These are phyloP conservation scores for Eupithecia insigniata DNA, from an alignment of 2,888 invertebrate genomes.

Conservation along the genomic window DNA sequence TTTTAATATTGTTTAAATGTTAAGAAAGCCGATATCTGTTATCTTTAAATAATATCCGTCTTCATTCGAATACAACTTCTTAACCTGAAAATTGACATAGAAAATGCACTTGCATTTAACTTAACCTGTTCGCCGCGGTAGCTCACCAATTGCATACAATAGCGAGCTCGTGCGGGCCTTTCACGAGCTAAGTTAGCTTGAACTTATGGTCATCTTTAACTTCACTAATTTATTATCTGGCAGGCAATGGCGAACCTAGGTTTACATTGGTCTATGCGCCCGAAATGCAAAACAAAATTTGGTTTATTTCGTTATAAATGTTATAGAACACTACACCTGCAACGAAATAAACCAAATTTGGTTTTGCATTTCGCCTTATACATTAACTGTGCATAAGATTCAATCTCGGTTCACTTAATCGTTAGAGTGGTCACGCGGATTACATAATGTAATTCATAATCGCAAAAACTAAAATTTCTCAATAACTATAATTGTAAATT, in stretches of 20 bases:
- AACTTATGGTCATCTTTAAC: not conserved
- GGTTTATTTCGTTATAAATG: not conserved
- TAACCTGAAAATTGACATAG: not conserved
- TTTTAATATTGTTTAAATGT: not conserved
- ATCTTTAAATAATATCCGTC: not conserved
- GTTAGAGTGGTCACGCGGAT: too few species aligned
- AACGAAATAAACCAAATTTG: too few species aligned
- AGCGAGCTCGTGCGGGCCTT: too few species aligned
- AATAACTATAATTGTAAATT: too few species aligned
- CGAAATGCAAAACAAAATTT: not conserved
- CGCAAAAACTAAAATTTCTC: too few species aligned
- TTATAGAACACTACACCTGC: too few species aligned
- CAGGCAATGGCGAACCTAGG: not conserved
- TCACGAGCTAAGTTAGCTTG: not conserved
- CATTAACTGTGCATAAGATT: too few species aligned
- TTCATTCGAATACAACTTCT: not conserved
- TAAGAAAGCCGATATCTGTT: not conserved
- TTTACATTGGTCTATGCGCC: not conserved
- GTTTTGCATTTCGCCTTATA: too few species aligned
- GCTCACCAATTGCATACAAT: too few species aligned
- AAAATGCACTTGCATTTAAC: too few species aligned
- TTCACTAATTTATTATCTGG: not conserved
- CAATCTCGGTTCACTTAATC: too few species aligned
- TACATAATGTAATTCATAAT: too few species aligned
- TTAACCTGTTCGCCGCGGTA: not conserved